A percentile compares a stretch with the other conserved stretches of the same genome.
Conservation (phyloP, 2,797 vertebrate species). For the Clarias fuscus region DNA sequence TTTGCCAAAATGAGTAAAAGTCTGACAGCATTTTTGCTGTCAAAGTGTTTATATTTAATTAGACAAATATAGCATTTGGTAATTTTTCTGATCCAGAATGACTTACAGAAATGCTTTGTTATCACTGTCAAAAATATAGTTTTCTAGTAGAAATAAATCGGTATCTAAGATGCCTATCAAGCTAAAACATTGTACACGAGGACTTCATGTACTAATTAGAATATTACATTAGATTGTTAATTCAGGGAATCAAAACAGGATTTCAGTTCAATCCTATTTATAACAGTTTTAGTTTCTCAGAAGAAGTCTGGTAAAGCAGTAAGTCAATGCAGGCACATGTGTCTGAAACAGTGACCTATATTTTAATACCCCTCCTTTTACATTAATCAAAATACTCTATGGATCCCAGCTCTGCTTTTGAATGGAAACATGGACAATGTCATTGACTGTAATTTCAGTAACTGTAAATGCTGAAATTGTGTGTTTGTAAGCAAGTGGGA, state of each 20-base stretch:
- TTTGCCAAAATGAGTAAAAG: no score
- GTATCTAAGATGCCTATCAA: background rate
- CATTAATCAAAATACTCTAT: background rate
- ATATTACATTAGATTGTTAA: background rate
- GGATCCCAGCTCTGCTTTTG: background rate
- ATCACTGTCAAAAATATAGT: background rate
- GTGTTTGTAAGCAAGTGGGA: conserved; percentile 30
- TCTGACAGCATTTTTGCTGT: no score
- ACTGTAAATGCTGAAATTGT: background rate
- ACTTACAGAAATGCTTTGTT: background rate
- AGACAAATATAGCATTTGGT: background rate
- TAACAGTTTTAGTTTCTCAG: background rate
- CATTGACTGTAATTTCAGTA: conserved; percentile 28
- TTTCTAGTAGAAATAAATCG: background rate
- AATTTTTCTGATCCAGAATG: background rate
- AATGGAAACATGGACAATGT: conserved; percentile 3
- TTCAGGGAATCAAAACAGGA: background rate
- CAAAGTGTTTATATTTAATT: no score
- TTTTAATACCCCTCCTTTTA: background rate
- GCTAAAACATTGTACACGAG: background rate
- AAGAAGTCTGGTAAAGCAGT: background rate
- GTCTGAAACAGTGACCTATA: background rate
- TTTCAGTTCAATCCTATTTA: no score
- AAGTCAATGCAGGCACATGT: background rate
- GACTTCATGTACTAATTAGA: background rate